Evolutionary conservation across 2,113 vertebrate species (phyloP).

Genomic region (Oreotrochilus melanogaster): DNA sequence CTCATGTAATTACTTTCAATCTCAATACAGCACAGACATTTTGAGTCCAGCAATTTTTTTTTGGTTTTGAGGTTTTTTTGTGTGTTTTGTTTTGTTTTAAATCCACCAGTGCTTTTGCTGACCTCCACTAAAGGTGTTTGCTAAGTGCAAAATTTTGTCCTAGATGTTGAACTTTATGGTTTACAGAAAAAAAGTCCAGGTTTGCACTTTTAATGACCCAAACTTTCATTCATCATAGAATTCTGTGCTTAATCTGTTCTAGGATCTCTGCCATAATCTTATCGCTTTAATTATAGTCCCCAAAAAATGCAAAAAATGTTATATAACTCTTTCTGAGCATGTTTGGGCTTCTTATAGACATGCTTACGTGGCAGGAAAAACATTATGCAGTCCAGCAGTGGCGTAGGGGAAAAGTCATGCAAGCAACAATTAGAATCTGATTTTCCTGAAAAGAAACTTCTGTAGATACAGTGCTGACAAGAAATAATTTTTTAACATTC

Average conservation of each 20-base stretch:
- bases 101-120: not conserved
- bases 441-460: constrained; percentile 15
- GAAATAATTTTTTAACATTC: not conserved
- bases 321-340: constrained; percentile 84
- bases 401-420: constrained; percentile 49
- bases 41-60: not conserved
- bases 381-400: constrained; percentile 44
- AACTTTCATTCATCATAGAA: constrained; percentile 77
- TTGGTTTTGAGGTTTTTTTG: not conserved
- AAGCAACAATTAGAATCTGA: not conserved
- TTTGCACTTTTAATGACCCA: constrained; percentile 79
- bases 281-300: constrained; percentile 86
- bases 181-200: constrained; percentile 35
- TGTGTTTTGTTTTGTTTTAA: not conserved
- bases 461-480: not conserved
- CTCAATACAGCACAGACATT: not conserved
- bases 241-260: constrained; percentile 83
- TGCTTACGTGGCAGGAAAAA: constrained; percentile 74
- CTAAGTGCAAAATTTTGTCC: not conserved
- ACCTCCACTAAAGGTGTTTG: not conserved
- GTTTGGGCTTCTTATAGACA: constrained; percentile 80
- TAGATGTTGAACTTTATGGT: constrained; percentile 39
- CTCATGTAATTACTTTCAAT: not conserved
- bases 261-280: constrained; percentile 87
- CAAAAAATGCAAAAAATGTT: constrained; percentile 88